Base-by-base conservation (phyloP, 2,888 invertebrate species). In the Philopedon plagiatum region DNA sequence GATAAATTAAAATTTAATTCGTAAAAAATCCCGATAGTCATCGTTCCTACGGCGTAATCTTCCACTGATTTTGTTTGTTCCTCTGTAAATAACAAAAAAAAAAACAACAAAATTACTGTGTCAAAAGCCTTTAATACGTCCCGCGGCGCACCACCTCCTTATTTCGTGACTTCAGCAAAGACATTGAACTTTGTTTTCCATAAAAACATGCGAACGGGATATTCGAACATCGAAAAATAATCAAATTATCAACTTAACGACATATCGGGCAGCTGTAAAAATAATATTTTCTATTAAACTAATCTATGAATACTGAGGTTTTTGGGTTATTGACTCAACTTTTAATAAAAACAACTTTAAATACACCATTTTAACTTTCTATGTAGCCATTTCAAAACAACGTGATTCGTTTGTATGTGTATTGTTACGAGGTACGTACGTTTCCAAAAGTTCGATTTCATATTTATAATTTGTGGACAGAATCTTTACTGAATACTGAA, bases 271-370 rank as follows among this genome's bases (percentile, higher is more conserved):
- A 21, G 46, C 23, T n/a, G 8, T n/a, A 46, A 46, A 46, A 46
- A 46, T 46, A 46, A 46, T 23, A 11, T 46, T 46, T 46, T 46
- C 46, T 46, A 46, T 46, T 46, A 46, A 46, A 21, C 15, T 46
- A 23, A 46, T 46, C 46, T 21, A 46, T 5, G 46, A 46, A 46
- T 46, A 21, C 8, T 3, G 23, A 46, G 46, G 21, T 21, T 46
- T 39, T 23, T 46, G 46, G 46, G 46, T 46, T 46, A 46, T 46
- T 46, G 7, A 13, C 23, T 23, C 23, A 46, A 46, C 4, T 46
- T 46, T 46, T 46, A 46, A 46, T 19, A 19, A 44, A 44, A 44
- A 44, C 44, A 44, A 44, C 44, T 44, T 19, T 44, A 44, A 44
- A 44, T 5, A 19, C n/a, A n/a, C 9, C 19, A 19, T 18, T 34